These are phyloP conservation scores for Rhagoletis zephyria DNA, from an alignment of 1,140 invertebrate species.

Conservation along the genomic window DNA sequence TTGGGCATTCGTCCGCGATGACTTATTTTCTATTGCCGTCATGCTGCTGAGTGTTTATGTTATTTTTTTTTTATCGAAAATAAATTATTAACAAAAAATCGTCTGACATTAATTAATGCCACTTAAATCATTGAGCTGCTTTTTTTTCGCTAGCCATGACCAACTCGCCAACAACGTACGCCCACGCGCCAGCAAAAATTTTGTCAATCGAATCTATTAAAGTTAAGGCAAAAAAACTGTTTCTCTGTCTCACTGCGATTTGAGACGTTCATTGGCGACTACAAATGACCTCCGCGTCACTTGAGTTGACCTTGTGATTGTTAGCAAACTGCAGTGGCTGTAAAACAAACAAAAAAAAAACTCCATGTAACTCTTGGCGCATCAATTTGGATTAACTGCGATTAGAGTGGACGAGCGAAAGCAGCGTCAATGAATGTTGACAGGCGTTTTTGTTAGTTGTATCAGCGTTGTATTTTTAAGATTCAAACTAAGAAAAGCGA, in stretches of 20 bases:
- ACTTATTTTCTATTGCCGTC: neutral
- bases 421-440: neutral
- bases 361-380: neutral
- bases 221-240: neutral
- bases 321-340: neutral
- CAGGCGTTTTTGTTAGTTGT: neutral
- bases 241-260: neutral
- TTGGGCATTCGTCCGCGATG: neutral
- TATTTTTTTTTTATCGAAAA: constrained; percentile 11
- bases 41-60: neutral
- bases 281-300: neutral
- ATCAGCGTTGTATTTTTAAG: neutral
- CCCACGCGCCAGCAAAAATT: neutral
- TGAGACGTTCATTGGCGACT: neutral
- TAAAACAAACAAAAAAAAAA: neutral
- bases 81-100: constrained; percentile 1
- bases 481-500: constrained; percentile 16
- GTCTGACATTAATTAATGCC: constrained; percentile 3
- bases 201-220: constrained; percentile 15
- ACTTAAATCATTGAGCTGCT: neutral
- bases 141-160: neutral
- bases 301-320: neutral
- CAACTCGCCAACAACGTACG: neutral
- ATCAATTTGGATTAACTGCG: constrained; percentile 5
- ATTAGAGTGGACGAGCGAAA: neutral